A percentile compares a stretch with the other conserved stretches of the same genome.
These are phyloP conservation scores for Nasonia oneida DNA, from an alignment of 2,888 invertebrate genomes.

Conservation along the genomic window DNA sequence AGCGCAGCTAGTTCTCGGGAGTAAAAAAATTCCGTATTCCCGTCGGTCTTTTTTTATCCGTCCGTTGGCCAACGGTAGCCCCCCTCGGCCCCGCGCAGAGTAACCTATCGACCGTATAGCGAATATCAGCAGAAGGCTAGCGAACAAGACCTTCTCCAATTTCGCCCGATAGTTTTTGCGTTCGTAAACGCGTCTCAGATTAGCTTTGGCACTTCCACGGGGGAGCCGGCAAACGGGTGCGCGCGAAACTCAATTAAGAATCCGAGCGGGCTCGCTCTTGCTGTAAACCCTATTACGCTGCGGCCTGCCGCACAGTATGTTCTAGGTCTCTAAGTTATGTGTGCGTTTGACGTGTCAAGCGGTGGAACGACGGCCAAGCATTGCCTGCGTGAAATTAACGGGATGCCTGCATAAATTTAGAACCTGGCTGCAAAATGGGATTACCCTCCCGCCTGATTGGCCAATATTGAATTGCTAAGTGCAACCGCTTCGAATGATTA, in stretches of 20 bases:
- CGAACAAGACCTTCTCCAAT: conserved; percentile 72
- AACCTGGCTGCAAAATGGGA: conserved; percentile 18
- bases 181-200: conserved; percentile 76
- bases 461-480: conserved; percentile 51
- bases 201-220: conserved; percentile 70
- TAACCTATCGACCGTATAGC: background rate
- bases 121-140: conserved; percentile 31
- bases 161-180: conserved; percentile 77
- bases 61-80: conserved; percentile 69
- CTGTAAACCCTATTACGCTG: conserved; percentile 25
- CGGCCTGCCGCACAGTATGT: background rate
- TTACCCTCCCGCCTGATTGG: conserved; percentile 38
- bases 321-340: conserved; percentile 13
- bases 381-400: conserved; percentile 33
- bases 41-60: conserved; percentile 71
- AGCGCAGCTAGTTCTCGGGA: conserved; percentile 40
- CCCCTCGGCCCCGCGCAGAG: conserved; percentile 13
- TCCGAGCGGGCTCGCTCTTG: background rate
- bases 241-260: conserved; percentile 55
- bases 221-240: background rate
- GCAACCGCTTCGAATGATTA: conserved; percentile 33
- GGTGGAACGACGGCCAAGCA: background rate
- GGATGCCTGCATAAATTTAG: conserved; percentile 44
- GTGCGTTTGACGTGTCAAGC: conserved; percentile 24
- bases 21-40: conserved; percentile 46